Evolutionary conservation across 2,113 vertebrate species (phyloP).

Genomic region (Mobula hypostoma): DNA sequence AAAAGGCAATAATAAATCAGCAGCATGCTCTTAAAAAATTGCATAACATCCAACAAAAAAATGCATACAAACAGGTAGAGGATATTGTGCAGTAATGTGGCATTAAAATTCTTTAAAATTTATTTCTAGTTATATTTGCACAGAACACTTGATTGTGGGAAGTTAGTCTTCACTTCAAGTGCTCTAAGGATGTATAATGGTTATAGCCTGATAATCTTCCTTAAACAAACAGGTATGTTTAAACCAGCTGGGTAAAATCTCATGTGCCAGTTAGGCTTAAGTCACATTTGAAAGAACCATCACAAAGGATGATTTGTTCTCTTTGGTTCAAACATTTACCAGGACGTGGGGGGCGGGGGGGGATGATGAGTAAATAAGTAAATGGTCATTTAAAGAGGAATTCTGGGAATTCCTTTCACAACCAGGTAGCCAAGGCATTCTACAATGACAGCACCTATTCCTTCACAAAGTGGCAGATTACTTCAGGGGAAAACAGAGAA

Average conservation of each 20-base stretch:
- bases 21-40: background rate
- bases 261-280: background rate
- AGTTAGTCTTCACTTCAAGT: background rate
- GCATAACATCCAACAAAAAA: background rate
- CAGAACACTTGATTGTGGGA: background rate
- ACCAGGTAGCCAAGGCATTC: background rate
- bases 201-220: background rate
- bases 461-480: background rate
- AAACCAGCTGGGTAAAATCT: background rate
- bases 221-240: background rate
- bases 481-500: background rate
- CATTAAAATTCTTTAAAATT: background rate
- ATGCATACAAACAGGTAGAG: background rate
- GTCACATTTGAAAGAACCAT: background rate
- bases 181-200: background rate
- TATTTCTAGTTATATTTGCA: background rate
- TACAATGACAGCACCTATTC: background rate
- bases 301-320: slow-evolving; percentile 25
- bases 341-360: too few species aligned
- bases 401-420: background rate
- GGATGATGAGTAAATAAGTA: background rate
- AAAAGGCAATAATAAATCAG: background rate
- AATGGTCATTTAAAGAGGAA: too few species aligned
- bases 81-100: background rate
- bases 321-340: background rate